Conservation (phyloP, 2,113 vertebrate species). For the Rhinopomastus cyanomelas region DNA sequence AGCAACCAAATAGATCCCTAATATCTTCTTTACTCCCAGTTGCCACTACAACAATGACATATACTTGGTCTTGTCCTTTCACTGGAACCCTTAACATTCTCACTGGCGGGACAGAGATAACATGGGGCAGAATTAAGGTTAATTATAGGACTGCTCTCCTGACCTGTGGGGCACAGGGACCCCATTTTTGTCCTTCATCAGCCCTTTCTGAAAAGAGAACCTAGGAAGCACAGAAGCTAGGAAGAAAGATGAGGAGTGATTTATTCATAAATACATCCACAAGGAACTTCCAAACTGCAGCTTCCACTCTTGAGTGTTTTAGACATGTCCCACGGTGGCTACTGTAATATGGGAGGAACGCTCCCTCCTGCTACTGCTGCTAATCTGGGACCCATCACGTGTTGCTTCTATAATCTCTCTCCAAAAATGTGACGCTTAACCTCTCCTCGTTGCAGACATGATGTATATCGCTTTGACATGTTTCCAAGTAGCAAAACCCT, state of each 20-base stretch:
- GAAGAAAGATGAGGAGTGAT: neutral
- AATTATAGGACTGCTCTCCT: neutral
- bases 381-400: conserved; percentile 52
- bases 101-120: neutral
- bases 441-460: conserved; percentile 42
- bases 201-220: neutral
- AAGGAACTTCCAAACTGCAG: neutral
- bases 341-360: conserved; percentile 59
- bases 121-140: neutral
- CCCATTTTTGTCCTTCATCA: neutral
- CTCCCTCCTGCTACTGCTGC: conserved; percentile 56
- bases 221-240: neutral
- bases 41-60: neutral
- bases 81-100: neutral
- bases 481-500: conserved; percentile 48
- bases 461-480: conserved; percentile 59
- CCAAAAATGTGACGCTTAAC: conserved; percentile 70
- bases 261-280: neutral
- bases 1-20: neutral
- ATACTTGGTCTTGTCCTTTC: neutral
- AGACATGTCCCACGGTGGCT: conserved; percentile 33
- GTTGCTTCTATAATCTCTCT: conserved; percentile 14
- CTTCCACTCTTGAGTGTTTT: conserved; percentile 11
- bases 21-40: neutral
- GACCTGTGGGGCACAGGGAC: neutral